These are phyloP conservation scores for Galerucella nymphaeae DNA, from an alignment of 2,888 invertebrate genomes.

Conservation along the genomic window DNA sequence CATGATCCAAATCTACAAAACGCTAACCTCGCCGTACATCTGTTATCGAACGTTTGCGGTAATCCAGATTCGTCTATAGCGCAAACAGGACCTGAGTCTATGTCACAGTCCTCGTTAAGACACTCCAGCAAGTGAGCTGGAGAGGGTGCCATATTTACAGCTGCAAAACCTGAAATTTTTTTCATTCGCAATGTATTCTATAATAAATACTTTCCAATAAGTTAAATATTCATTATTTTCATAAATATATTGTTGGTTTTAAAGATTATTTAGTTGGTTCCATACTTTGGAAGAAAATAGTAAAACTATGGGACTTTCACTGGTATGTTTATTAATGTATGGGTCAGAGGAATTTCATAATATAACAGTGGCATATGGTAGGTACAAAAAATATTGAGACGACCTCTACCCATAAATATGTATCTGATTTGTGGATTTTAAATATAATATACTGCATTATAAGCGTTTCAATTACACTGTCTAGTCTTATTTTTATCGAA, in stretches of 20 bases:
- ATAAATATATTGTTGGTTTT: too few species aligned
- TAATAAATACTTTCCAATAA: too few species aligned
- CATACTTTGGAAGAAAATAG: too few species aligned
- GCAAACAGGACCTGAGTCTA: constrained; percentile 69
- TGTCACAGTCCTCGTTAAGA: constrained; percentile 58
- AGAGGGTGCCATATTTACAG: constrained; percentile 47
- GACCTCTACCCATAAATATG: not conserved
- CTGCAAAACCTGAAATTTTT: constrained; percentile 39
- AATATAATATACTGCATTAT: too few species aligned
- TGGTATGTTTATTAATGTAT: not conserved
- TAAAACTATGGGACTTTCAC: not conserved
- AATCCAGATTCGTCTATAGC: constrained; percentile 70
- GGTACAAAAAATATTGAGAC: not conserved
- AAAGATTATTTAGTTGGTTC: too few species aligned
- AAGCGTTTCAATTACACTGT: not conserved
- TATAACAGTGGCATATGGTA: not conserved
- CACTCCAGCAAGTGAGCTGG: constrained; percentile 60
- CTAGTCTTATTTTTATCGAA: too few species aligned
- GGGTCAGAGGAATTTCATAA: not conserved
- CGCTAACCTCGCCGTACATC: constrained; percentile 69
- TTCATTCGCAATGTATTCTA: too few species aligned
- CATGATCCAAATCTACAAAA: constrained; percentile 71
- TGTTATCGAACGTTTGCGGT: constrained; percentile 69
- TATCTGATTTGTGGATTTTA: not conserved
- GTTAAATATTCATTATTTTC: too few species aligned